A percentile compares a stretch with the other conserved stretches of the same genome.
phyloP scores from a whole-genome alignment of 2,888 invertebrate genomes.

The Diarsia rubi region DNA sequence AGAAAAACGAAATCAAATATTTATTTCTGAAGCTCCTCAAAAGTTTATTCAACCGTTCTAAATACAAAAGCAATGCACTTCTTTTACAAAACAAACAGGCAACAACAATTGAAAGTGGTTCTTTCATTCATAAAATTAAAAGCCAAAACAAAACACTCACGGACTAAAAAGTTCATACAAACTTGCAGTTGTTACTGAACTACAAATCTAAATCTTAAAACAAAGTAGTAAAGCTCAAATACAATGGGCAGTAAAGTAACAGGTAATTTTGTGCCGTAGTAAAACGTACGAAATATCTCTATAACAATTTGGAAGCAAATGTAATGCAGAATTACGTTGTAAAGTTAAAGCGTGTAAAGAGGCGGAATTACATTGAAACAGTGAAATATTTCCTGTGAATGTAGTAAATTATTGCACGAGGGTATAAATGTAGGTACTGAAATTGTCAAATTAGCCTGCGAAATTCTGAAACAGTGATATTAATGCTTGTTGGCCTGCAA shows the following conservation, averaged over 20 bases:
- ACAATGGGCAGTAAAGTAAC: constrained; percentile 25
- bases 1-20: neutral
- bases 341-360: constrained; percentile 27
- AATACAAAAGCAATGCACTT: constrained; percentile 3
- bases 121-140: constrained; percentile 39
- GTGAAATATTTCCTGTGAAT: constrained; percentile 18
- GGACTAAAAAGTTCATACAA: constrained; percentile 20
- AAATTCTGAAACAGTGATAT: neutral
- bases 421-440: neutral
- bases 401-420: neutral
- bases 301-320: constrained; percentile 45
- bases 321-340: constrained; percentile 32
- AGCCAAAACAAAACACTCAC: constrained; percentile 21
- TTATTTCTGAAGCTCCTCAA: neutral
- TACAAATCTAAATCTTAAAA: constrained; percentile 33
- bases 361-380: constrained; percentile 20
- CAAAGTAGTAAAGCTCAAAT: constrained; percentile 27
- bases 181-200: neutral
- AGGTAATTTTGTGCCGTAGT: constrained; percentile 52
- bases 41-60: constrained; percentile 27
- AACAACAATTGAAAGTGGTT: neutral
- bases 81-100: neutral
- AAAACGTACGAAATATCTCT: constrained; percentile 45
- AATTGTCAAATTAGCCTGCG: neutral
- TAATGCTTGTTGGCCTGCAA: neutral